Base-by-base conservation (phyloP, 2,888 invertebrate species). In the Dynastes grantii region DNA sequence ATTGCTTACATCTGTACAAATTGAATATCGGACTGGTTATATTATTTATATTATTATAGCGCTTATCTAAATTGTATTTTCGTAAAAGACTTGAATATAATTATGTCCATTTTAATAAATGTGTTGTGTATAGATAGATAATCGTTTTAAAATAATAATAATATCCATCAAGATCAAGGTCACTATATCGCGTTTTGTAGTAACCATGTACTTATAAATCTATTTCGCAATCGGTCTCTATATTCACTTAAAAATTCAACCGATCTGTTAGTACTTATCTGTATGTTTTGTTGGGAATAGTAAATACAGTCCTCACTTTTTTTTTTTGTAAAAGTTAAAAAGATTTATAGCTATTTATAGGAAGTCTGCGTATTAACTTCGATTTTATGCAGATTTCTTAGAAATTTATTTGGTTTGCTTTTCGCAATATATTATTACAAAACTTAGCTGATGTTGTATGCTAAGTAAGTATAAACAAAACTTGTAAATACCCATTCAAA, bases 31-130 rank as follows among this genome's bases (percentile, higher is more conserved):
- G 9, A 16, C 5, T 67, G 8, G 55, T 58, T 22, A 22, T 5
- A 22, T 22, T 53, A 65, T 65, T 67, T 67, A 67, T 45, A 67
- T n/a, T 67, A 58, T 58, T 58, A 8, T 58, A 5, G 8, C 16
- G 22, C 40, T 49, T 67, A 67, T 67, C 65, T 67, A 40, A 67
- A 67, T 67, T 67, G 40, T 11, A 49, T 22, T 58, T 58, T 22
- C n/a, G 55, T 58, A 22, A 8, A 58, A 58, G 22, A 58, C 16
- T 8, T 58, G 5, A 22, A 58, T 22, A 58, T 58, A 16, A 58
- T 58, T 22, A 16, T 58, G 55, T 58, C 22, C 22, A 22, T 58
- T 58, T 27, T 58, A 58, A 3, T 58, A 16, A 58, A 6, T 22
- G 22, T 58, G 16, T 22, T 58, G 55, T 58, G 22, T 58, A 53